Conservation (phyloP, 2,797 vertebrate species). For the Bryconaethiops microstoma region DNA sequence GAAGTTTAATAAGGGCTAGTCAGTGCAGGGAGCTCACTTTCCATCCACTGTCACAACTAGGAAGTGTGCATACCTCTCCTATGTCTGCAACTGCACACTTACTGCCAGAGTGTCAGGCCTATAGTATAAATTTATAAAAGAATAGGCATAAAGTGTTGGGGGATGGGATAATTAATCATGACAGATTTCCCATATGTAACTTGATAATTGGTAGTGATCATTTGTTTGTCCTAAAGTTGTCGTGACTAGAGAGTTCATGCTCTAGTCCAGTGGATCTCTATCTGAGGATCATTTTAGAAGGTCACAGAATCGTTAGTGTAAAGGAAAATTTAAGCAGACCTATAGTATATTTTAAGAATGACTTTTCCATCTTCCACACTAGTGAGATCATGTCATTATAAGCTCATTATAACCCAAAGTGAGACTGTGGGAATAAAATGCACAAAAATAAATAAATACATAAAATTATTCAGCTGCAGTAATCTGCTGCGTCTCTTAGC, state of each 20-base stretch:
- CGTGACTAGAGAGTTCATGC: background rate
- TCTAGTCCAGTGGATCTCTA: background rate
- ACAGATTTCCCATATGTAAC: conserved; percentile 2
- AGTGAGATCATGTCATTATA: too few relatives aligned
- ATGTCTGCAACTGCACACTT: conserved; percentile 9
- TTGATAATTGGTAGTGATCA: background rate
- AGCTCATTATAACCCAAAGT: too few relatives aligned
- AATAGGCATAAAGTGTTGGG: conserved; percentile 16
- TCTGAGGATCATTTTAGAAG: background rate
- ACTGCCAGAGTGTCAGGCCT: background rate
- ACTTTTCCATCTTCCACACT: too few relatives aligned
- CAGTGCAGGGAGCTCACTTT: conserved; percentile 13
- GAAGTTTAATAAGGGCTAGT: background rate
- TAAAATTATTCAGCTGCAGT: too few relatives aligned
- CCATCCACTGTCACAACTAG: conserved; percentile 3
- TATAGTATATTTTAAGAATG: too few relatives aligned
- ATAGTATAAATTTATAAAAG: conserved; percentile 3
- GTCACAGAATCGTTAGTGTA: background rate
- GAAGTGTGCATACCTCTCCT: conserved; percentile 22
- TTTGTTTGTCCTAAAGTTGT: too few relatives aligned
- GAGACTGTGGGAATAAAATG: too few relatives aligned
- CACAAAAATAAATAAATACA: too few relatives aligned
- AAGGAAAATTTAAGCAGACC: too few relatives aligned
- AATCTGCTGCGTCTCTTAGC: too few relatives aligned
- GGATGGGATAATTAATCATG: conserved; percentile 17